Evolutionary conservation across 2,888 invertebrate species (phyloP), one percentile per base, ranked within the genome.

Genomic region (Xylocampa areola): DNA sequence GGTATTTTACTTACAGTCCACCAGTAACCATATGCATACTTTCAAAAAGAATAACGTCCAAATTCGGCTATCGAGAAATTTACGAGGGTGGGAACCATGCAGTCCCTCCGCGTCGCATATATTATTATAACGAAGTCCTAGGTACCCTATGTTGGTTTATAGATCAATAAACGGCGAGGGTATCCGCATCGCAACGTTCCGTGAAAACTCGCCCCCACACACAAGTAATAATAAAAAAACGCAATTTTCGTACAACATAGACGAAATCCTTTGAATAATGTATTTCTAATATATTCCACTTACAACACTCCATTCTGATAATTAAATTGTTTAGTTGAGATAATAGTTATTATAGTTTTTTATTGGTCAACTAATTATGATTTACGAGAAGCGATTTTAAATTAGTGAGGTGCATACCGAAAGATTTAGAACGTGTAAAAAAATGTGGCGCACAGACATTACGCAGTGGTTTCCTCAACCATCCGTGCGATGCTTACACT

Each of bases 151-250:
- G 82, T 77, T 65, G 76, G 73, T 63, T 71, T 74, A 73, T 64
- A 78, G 85, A 90, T 91, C 91, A 79, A 90, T 90, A 89, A 79
- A 69, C 50, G 62, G 53, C 68, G 80, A 84, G 87, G 88, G 88
- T 82, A 77, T 74, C 57, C 64, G 59, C 54, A 65, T 63, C 57
- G 55, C 62, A 66, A 69, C 68, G 76, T 48, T 51, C 44, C 60
- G 70, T 49, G 57, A 73, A 75, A 79, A 73, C 74, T 70, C n/a
- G n/a, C n/a, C n/a, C n/a, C n/a, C n/a, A n/a, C n/a, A 76, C 73
- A 70, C 74, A 62, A 78, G 61, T 76, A 79, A 76, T 78, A 81
- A 77, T 77, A 80, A 71, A 37, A 68, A 72, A 68, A 60, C 63
- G 55, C 44, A 61, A 53, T 54, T 61, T 64, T 49, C 37, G 45